phyloP scores from a whole-genome alignment of 2,797 vertebrate genomes.

The Typhlichthys eigenmanni region DNA sequence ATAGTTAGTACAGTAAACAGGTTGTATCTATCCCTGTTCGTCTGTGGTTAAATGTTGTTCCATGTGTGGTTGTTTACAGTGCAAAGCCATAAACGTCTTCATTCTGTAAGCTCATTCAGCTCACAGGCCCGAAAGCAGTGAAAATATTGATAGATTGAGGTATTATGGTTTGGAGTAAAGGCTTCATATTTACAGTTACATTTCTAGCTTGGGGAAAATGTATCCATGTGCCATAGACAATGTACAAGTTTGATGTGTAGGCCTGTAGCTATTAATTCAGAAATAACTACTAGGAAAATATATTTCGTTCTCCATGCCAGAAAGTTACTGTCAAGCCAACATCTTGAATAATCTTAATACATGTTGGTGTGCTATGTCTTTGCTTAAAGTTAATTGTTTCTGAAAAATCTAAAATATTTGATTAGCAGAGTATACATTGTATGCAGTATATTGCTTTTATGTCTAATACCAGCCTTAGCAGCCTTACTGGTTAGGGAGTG shows the following conservation, averaged over 20 bases:
- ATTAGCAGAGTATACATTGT: too few species aligned
- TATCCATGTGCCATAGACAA: slow-evolving; percentile 39
- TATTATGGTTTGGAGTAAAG: slow-evolving; percentile 66
- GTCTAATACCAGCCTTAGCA: too few species aligned
- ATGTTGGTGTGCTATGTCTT: background rate
- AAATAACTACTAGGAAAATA: slow-evolving; percentile 7
- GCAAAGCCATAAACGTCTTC: slow-evolving; percentile 75
- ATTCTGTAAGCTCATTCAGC: slow-evolving; percentile 76
- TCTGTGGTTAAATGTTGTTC: slow-evolving; percentile 78
- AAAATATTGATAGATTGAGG: slow-evolving; percentile 79
- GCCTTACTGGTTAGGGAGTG: too few species aligned
- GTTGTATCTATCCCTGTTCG: slow-evolving; percentile 80
- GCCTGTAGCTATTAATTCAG: too few species aligned
- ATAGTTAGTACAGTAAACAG: slow-evolving; percentile 72
- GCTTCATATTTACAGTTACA: slow-evolving; percentile 59
- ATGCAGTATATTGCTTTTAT: too few species aligned
- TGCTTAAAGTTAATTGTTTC: background rate
- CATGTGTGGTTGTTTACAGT: slow-evolving; percentile 82
- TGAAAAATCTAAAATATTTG: too few species aligned
- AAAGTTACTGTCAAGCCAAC: background rate
- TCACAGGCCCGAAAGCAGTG: slow-evolving; percentile 63
- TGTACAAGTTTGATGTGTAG: slow-evolving; percentile 7
- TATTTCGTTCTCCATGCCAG: too few species aligned
- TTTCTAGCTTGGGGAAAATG: slow-evolving; percentile 48
- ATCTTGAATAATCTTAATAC: background rate